A percentile compares a stretch with the other conserved stretches of the same genome.
Conservation (phyloP, 2,888 invertebrate genomes). For the Stomorhina lunata region DNA sequence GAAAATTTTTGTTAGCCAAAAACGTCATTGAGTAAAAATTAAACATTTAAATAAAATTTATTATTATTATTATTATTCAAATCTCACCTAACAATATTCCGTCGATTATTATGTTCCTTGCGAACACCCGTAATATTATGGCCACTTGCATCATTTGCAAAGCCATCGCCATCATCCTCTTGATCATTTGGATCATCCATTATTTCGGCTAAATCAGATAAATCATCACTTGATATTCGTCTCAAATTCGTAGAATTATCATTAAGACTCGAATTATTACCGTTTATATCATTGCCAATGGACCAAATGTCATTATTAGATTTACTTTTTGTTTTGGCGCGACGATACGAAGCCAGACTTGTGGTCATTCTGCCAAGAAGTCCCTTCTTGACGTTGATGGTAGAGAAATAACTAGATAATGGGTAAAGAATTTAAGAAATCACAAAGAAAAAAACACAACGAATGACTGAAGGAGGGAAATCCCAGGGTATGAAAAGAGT, state of each 20-base stretch:
- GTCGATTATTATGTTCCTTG: slow-evolving; percentile 78
- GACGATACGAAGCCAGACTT: slow-evolving; percentile 78
- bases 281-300: slow-evolving; percentile 68
- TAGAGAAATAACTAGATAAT: slow-evolving; percentile 77
- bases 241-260: slow-evolving; percentile 58
- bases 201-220: slow-evolving; percentile 72
- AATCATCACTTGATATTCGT: slow-evolving; percentile 68
- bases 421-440: background rate
- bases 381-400: slow-evolving; percentile 79
- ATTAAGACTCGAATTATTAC: slow-evolving; percentile 35
- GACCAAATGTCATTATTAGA: slow-evolving; percentile 77
- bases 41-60: background rate
- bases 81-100: slow-evolving; percentile 78
- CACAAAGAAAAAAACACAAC: background rate
- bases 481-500: background rate
- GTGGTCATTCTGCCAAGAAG: slow-evolving; percentile 79
- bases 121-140: slow-evolving; percentile 71
- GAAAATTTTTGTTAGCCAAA: too few relatives aligned
- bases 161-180: slow-evolving; percentile 60
- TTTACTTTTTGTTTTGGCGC: slow-evolving; percentile 77
- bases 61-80: background rate
- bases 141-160: slow-evolving; percentile 62
- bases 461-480: background rate
- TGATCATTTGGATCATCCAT: slow-evolving; percentile 69
- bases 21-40: too few relatives aligned